These are phyloP conservation scores for Coptodon rendalli DNA, from an alignment of 2,113 vertebrate genomes.

Conservation along the genomic window DNA sequence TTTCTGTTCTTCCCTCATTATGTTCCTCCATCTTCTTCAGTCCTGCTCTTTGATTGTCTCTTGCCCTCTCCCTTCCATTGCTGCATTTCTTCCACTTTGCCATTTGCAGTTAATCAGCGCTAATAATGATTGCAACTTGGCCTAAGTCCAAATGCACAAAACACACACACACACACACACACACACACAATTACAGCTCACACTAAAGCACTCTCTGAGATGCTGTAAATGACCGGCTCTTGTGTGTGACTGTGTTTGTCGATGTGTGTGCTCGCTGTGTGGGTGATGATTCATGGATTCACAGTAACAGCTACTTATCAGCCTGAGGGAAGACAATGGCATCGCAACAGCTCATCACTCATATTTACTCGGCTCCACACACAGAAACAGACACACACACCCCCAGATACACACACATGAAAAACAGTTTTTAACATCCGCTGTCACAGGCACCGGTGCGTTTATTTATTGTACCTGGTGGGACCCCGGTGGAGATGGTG, in stretches of 20 bases:
- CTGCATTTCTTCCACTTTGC: conserved; percentile 32
- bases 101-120: conserved; percentile 69
- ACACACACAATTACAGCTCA: background rate
- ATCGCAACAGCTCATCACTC: conserved; percentile 66
- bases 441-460: background rate
- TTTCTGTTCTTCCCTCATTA: conserved; percentile 26
- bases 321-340: conserved; percentile 61
- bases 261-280: conserved; percentile 17
- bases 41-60: conserved; percentile 21
- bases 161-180: background rate
- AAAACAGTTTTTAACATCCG: background rate
- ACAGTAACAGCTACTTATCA: conserved; percentile 66
- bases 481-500: conserved; percentile 92
- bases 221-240: conserved; percentile 36
- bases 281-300: conserved; percentile 67
- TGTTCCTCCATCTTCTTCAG: conserved; percentile 1
- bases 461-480: conserved; percentile 79
- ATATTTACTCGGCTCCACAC: conserved; percentile 44
- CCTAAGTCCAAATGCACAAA: conserved; percentile 48
- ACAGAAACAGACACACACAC: background rate
- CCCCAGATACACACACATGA: background rate
- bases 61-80: background rate
- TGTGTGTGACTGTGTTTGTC: conserved; percentile 6
- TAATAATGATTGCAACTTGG: conserved; percentile 65
- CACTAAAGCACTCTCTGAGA: conserved; percentile 8